Base-by-base conservation (phyloP, 2,888 invertebrate species). In the Scaptomyza reducta region DNA sequence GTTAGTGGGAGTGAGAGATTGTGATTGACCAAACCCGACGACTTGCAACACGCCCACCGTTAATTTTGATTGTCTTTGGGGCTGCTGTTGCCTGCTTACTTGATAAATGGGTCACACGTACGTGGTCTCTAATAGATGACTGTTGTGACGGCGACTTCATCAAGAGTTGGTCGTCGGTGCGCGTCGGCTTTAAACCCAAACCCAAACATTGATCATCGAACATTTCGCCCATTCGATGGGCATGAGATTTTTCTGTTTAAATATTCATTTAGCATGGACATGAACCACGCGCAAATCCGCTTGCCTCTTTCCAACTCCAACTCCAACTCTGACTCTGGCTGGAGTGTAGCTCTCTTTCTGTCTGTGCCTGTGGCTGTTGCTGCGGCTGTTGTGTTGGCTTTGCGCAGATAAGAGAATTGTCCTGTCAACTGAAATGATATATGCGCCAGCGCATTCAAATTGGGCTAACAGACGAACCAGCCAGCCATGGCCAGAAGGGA, bases 371-470 rank as follows among this genome's bases (percentile, higher is more conserved):
- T 75, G 56, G 33, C 64, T 69, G 55, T 41, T 63, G 72, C 77
- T 80, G 89, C 63, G 76, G 89, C 90, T 89, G 88, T 89, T 88
- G 89, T 91, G 91, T 91, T 91, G 91, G 91, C 89, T 92, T 91
- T 88, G 88, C 83, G 87, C 92, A 93, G 93, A 93, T 94, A 93
- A 93, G 93, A 93, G 94, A 94, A 94, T 94, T 94, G 94, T 93
- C 93, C 94, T 94, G 94, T 94, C 94, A 94, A 93, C 93, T 92
- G 92, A 92, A 93, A 94, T 94, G 94, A 94, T 94, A 94, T 94
- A 94, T 94, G 93, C 90, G 91, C 90, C 89, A 90, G 91, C 90
- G 91, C 87, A 91, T 91, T 91, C 91, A 92, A 91, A 91, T 91
- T 91, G 91, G 91, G 92, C 90, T 90, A 89, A 86, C 88, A 80